A percentile compares a stretch with the other conserved stretches of the same genome.
phyloP scores from a whole-genome alignment of 1,140 invertebrate genomes.

The Globodera ellingtonae region DNA sequence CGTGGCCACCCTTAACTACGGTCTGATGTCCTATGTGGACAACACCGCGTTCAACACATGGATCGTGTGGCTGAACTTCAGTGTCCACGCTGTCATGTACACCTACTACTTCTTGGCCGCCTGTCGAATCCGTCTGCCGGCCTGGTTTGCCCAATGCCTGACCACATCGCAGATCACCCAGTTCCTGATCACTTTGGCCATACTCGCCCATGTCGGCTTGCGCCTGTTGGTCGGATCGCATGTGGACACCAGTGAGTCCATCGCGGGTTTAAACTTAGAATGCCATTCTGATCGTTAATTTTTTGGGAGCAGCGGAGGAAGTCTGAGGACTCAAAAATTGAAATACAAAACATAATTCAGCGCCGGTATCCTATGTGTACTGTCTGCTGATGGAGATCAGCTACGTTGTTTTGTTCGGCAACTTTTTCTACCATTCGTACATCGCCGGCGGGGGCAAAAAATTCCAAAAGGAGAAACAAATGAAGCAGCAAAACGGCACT shows the following conservation, averaged over 20 bases:
- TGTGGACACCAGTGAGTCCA: conserved; percentile 67
- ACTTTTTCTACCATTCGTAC: conserved; percentile 69
- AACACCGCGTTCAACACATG: conserved; percentile 92
- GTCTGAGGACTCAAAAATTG: conserved; percentile 72
- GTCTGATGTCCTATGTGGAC: conserved; percentile 90
- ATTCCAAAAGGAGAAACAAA: conserved; percentile 55
- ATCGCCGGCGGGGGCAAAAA: conserved; percentile 61
- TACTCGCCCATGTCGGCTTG: conserved; percentile 80
- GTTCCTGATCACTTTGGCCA: conserved; percentile 88
- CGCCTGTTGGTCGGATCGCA: conserved; percentile 64
- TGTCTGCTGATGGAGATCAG: conserved; percentile 88
- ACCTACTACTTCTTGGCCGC: conserved; percentile 86
- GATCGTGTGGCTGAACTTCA: conserved; percentile 98
- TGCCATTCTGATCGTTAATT: conserved; percentile 65
- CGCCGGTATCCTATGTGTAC: conserved; percentile 81
- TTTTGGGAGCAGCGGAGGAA: conserved; percentile 61
- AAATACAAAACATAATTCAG: conserved; percentile 68
- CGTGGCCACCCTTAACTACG: conserved; percentile 80
- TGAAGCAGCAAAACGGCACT: conserved; percentile 33
- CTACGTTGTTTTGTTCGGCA: conserved; percentile 69
- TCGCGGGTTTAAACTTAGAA: conserved; percentile 42
- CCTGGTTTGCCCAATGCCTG: conserved; percentile 83
- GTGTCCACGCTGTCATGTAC: conserved; percentile 94
- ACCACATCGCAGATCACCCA: conserved; percentile 88
- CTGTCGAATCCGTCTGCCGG: conserved; percentile 81